Evolutionary conservation across 2,797 vertebrate genomes (phyloP).

Genomic region (Acomys russatus): DNA sequence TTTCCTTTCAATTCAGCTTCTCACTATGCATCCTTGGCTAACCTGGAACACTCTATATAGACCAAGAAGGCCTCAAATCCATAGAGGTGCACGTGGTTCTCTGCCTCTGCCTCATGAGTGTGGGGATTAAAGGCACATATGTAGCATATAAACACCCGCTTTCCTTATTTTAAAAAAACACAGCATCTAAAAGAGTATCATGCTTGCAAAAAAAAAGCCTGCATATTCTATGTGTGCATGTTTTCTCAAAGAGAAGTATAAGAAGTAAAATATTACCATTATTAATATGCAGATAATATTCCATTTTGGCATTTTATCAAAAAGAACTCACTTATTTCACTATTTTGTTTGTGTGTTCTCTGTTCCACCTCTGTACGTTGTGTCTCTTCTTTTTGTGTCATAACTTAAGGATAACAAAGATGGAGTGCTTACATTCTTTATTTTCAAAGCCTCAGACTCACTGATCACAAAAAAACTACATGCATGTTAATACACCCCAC

Average conservation of each 20-base stretch:
- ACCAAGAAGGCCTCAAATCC: not conserved
- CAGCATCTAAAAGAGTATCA: not conserved
- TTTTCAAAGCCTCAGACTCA: not conserved
- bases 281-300: not conserved
- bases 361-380: not conserved
- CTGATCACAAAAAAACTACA: not conserved
- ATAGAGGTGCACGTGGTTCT: not conserved
- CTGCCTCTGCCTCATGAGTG: not conserved
- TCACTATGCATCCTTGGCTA: not conserved
- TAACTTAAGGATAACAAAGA: not conserved
- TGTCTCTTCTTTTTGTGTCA: not conserved
- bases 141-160: too few relatives aligned
- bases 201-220: not conserved
- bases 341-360: not conserved
- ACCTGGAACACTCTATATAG: too few relatives aligned
- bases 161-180: not conserved
- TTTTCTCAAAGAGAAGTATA: not conserved
- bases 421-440: not conserved
- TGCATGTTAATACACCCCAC: not conserved
- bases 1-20: not conserved
- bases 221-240: not conserved
- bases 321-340: not conserved
- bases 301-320: constrained; percentile 20
- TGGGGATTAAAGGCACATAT: not conserved
- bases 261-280: not conserved